Conservation (phyloP, 2,888 invertebrate species). For the Nemotelus nigrinus region DNA sequence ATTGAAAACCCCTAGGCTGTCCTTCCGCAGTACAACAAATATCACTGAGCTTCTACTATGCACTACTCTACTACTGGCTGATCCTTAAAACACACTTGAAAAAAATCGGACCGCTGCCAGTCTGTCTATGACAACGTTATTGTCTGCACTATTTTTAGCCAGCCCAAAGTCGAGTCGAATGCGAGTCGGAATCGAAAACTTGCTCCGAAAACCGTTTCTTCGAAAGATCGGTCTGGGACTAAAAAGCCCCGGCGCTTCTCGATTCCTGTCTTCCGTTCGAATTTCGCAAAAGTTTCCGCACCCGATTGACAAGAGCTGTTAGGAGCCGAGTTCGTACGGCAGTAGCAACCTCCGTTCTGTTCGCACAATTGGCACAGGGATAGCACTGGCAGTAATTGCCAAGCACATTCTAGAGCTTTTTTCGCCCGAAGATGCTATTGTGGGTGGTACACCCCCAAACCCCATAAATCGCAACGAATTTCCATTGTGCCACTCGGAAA, state of each 20-base stretch:
- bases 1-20: too few relatives aligned
- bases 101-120: conserved; percentile 42
- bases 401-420: not conserved
- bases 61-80: not conserved
- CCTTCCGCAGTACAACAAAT: too few relatives aligned
- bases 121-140: conserved; percentile 44
- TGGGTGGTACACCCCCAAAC: conserved; percentile 5
- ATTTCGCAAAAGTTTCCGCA: conserved; percentile 36
- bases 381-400: not conserved
- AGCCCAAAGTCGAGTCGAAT: conserved; percentile 26
- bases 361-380: conserved; percentile 29
- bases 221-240: conserved; percentile 53
- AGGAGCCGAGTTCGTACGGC: not conserved
- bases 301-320: conserved; percentile 26
- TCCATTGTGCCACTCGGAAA: conserved; percentile 12
- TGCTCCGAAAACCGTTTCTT: conserved; percentile 52
- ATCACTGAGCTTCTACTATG: too few relatives aligned
- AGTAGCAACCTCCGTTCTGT: not conserved
- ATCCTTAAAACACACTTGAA: conserved; percentile 7
- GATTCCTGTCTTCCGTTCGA: conserved; percentile 46
- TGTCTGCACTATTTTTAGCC: conserved; percentile 48
- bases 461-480: conserved; percentile 1
- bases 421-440: conserved; percentile 11
- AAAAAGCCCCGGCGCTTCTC: conserved; percentile 49
- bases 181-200: conserved; percentile 30